Evolutionary conservation across 2,113 vertebrate genomes (phyloP), one percentile per base, ranked within the genome.

Genomic region (Prunella fulvescens): DNA sequence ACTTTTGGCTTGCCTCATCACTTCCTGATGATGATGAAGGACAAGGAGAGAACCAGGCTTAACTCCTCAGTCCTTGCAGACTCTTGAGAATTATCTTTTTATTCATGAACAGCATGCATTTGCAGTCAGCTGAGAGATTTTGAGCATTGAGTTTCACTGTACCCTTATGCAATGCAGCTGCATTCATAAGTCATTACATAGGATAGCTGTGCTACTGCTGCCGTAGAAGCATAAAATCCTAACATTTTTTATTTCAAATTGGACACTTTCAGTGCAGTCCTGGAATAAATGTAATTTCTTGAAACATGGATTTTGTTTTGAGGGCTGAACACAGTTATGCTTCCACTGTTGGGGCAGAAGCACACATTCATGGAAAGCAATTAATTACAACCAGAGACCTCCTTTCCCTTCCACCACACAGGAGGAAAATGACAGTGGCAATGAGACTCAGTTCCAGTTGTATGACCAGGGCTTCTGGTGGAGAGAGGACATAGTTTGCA

Each of bases 341-440:
- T 81, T 76, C 47, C 23, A 29, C 25, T 82, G 20, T 29, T 85
- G 33, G 22, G 25, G 53, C 45, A 62, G 71, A 83, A 70, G 33
- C 15, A 26, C 26, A 23, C 28, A 35, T 64, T 74, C 17, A 42
- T 0, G 3, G 61, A 53, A 82, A 65, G 19, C 66, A 61, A 17
- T 40, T 91, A 45, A 69, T 58, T 65, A 23, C n/a, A 69, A 2
- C 26, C 1, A 0, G 26, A 80, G 66, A 72, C n/a, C 54, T 77
- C 14, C 24, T 76, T 94, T 90, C 42, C 25, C 29, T 80, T 92
- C 73, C 24, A 45, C 20, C 42, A 24, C 39, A 39, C 26, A 22
- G 28, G 76, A 96, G 62, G 95, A 94, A 73, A 94, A 91, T 70
- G 81, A 92, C 78, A 93, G 72, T 76, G 89, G 64, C 94, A 91